phyloP scores from a whole-genome alignment of 2,113 vertebrate species.

The Apeltes quadracus region DNA sequence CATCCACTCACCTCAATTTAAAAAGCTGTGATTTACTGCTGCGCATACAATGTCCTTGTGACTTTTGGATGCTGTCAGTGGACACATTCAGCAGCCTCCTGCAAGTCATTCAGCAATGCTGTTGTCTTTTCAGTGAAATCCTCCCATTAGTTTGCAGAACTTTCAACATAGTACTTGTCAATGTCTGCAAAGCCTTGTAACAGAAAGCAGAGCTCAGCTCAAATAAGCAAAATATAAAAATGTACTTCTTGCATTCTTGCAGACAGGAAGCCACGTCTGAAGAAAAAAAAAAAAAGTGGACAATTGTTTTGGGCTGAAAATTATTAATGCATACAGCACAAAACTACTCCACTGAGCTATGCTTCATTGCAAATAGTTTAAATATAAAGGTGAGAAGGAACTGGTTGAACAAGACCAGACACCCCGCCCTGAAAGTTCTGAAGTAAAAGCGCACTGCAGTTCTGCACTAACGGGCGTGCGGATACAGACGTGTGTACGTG shows the following conservation, averaged over 20 bases:
- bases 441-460: too few species aligned
- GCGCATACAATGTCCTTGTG: background rate
- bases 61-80: background rate
- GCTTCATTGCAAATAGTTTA: background rate
- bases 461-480: too few species aligned
- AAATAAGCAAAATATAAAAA: too few species aligned
- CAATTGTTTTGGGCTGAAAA: constrained; percentile 1
- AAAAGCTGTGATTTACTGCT: constrained; percentile 9
- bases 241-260: too few species aligned
- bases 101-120: background rate
- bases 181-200: background rate
- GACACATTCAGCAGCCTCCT: background rate
- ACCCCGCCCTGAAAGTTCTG: too few species aligned
- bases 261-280: constrained; percentile 16
- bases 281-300: background rate
- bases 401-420: background rate
- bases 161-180: background rate
- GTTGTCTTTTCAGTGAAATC: background rate
- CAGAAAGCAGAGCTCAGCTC: background rate
- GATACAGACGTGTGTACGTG: too few species aligned
- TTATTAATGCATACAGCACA: too few species aligned
- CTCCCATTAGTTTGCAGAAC: background rate
- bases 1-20: background rate
- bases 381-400: background rate
- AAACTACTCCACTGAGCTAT: background rate